phyloP scores from a whole-genome alignment of 2,113 vertebrate genomes.

The Ctenomys sociabilis region DNA sequence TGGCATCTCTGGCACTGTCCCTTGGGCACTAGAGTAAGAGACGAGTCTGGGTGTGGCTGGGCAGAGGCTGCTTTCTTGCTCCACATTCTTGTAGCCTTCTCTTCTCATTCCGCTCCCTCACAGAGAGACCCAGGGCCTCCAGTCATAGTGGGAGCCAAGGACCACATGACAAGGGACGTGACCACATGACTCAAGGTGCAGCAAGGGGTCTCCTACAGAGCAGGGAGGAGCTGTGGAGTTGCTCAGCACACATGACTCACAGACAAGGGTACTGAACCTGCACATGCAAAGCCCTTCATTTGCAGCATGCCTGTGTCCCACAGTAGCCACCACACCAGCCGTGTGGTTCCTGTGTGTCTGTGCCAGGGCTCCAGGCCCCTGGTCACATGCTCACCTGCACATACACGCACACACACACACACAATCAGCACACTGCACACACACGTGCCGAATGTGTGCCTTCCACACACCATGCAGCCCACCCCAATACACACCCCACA shows the following conservation, averaged over 20 bases:
- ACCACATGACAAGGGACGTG: background rate
- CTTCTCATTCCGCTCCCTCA: background rate
- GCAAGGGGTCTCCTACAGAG: background rate
- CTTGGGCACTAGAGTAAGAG: background rate
- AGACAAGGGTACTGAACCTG: background rate
- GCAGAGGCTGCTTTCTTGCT: background rate
- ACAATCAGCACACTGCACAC: background rate
- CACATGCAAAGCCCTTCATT: background rate
- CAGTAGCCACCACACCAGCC: background rate
- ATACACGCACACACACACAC: background rate
- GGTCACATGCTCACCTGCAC: background rate
- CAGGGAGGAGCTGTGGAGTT: background rate
- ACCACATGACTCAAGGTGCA: background rate
- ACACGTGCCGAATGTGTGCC: background rate
- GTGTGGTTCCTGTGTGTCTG: background rate
- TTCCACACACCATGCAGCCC: too few relatives aligned
- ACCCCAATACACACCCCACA: too few relatives aligned
- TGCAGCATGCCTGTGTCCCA: background rate
- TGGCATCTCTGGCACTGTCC: background rate
- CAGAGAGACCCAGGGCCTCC: background rate
- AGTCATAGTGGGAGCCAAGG: background rate
- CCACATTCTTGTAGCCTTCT: too few relatives aligned
- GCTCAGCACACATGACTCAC: background rate
- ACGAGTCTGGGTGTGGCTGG: background rate
- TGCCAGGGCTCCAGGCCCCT: background rate